Base-by-base conservation (phyloP, 2,888 invertebrate genomes). In the Nycteola revayana region DNA sequence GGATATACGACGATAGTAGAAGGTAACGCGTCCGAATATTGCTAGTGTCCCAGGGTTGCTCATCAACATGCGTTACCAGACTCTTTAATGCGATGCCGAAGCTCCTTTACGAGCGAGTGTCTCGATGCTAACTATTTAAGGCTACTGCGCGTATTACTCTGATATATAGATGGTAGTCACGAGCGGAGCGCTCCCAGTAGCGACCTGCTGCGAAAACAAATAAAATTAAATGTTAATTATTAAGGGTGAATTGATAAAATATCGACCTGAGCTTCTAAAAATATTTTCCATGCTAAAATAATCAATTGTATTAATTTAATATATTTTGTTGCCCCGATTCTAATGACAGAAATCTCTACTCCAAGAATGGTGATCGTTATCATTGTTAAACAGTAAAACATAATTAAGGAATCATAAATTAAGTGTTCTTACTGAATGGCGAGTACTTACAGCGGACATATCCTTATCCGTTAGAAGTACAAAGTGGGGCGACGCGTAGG, bases 51-150 rank as follows among this genome's bases (percentile, higher is more conserved):
- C 45, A 32, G 47, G 53, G 42, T 48, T 46, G 42, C 56, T 60
- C 60, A 58, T 62, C 61, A 59, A 52, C 56, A 63, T 60, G 53
- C 61, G 59, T 57, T 50, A 55, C 53, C 42, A 52, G 50, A 46
- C 49, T 52, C 52, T 54, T 56, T 54, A 58, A 62, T 56, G 53
- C 66, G 53, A 60, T 56, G 49, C 59, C 60, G 58, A 60, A 58
- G 58, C 58, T 58, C 56, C 70, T 66, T 68, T 66, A 69, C 61
- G 65, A 55, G 49, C 52, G 46, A 47, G 55, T 52, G 60, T 60
- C 63, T 70, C 60, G 55, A 52, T 61, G 48, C 51, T 39, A 52
- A 34, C 71, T 67, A 63, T 74, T 65, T 69, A 72, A 58, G 74
- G 69, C 36, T 48, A 39, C 56, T 53, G 60, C 61, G 66, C 66